A percentile compares a stretch with the other conserved stretches of the same genome.
phyloP scores from a whole-genome alignment of 2,888 invertebrate species.

The Notodonta ziczac region DNA sequence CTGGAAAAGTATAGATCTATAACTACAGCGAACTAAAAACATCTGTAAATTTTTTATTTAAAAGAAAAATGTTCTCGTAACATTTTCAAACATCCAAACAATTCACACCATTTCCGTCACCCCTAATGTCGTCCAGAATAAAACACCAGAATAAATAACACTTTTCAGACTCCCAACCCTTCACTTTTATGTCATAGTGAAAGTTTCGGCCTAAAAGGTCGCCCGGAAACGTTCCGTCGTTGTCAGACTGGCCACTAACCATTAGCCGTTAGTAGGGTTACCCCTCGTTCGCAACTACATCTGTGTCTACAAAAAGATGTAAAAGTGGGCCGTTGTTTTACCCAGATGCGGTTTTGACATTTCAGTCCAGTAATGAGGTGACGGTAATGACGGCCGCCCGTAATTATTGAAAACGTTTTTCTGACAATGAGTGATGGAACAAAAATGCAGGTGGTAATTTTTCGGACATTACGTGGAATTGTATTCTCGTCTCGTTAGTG shows the following conservation, averaged over 20 bases:
- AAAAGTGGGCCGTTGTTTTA: conserved; percentile 9
- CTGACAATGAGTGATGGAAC: neutral
- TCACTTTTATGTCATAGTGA: conserved; percentile 7
- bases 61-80: no score
- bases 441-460: neutral
- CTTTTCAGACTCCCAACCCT: conserved; percentile 8
- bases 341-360: conserved; percentile 2
- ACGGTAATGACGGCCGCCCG: neutral
- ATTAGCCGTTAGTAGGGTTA: conserved; percentile 34
- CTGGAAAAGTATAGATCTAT: no score
- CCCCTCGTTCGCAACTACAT: conserved; percentile 25
- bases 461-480: neutral
- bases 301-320: conserved; percentile 19
- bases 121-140: neutral
- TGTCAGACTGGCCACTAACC: conserved; percentile 24
- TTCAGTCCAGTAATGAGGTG: conserved; percentile 1
- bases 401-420: neutral
- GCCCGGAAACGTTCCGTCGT: conserved; percentile 27
- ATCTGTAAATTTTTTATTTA: no score
- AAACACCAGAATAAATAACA: conserved; percentile 4
- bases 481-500: neutral
- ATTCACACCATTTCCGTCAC: neutral
- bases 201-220: conserved; percentile 30
- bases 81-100: neutral
- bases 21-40: no score